Evolutionary conservation across 2,888 invertebrate genomes (phyloP).

Genomic region (Mimumesa dahlbomi): DNA sequence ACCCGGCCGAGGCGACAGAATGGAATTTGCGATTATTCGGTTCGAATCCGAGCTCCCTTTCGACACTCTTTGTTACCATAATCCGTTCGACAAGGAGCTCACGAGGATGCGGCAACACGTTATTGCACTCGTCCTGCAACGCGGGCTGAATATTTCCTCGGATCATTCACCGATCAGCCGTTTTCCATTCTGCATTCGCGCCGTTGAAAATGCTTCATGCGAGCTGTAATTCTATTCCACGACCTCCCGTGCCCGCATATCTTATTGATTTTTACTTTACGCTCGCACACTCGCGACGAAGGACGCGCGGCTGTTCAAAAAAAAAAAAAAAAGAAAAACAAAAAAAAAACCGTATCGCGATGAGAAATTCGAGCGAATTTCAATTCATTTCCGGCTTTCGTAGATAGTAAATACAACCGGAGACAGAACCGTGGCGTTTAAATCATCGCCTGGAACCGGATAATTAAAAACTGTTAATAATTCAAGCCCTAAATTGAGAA

Average conservation of each 20-base stretch:
- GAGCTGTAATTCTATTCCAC: not conserved
- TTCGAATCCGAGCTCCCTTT: not conserved
- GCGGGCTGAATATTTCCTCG: conserved; percentile 11
- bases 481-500: too few relatives aligned
- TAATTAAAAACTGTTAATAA: too few relatives aligned
- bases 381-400: too few relatives aligned
- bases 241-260: not conserved
- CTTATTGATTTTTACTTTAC: not conserved
- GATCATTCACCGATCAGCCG: conserved; percentile 9
- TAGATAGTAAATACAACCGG: too few relatives aligned
- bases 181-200: not conserved
- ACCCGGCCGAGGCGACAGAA: not conserved
- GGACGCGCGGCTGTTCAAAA: not conserved
- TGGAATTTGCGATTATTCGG: conserved; percentile 6
- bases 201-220: not conserved
- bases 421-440: too few relatives aligned
- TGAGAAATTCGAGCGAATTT: too few relatives aligned
- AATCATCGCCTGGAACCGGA: too few relatives aligned
- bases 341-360: too few relatives aligned
- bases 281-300: not conserved
- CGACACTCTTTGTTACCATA: conserved; percentile 18
- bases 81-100: conserved; percentile 10
- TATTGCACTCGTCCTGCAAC: conserved; percentile 11
- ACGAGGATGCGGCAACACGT: conserved; percentile 16
- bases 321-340: too few relatives aligned